Percentiles rank a stretch among this genome's conserved stretches.
phyloP scores from a whole-genome alignment of 2,797 vertebrate species.

The Sylvilagus floridanus region DNA sequence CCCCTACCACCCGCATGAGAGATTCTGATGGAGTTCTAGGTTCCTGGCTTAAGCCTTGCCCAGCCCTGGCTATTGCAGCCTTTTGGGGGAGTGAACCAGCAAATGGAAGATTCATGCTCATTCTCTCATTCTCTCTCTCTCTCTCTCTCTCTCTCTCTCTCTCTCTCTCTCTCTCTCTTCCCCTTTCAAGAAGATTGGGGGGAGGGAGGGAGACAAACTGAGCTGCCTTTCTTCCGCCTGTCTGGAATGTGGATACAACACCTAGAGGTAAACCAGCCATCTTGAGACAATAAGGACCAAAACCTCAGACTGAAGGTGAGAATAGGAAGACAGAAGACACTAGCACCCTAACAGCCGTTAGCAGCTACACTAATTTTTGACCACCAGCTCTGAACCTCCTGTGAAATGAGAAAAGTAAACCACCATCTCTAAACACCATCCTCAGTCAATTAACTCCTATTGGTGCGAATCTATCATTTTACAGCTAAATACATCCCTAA shows the following conservation, averaged over 20 bases:
- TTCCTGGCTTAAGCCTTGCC: too few relatives aligned
- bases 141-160: too few relatives aligned
- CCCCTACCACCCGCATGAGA: too few relatives aligned
- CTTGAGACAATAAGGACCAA: not conserved
- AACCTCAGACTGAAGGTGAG: not conserved
- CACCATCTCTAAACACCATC: not conserved
- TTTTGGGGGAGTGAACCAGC: too few relatives aligned
- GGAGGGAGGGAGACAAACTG: not conserved
- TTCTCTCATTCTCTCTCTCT: too few relatives aligned
- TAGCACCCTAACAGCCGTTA: not conserved
- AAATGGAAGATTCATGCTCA: too few relatives aligned
- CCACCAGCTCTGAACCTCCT: not conserved
- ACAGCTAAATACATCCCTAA: not conserved
- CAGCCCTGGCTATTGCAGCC: not conserved
- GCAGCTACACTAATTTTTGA: not conserved
- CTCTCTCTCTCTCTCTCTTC: too few relatives aligned
- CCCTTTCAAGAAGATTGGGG: too few relatives aligned
- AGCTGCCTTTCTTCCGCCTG: not conserved
- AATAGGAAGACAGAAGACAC: not conserved
- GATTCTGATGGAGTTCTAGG: too few relatives aligned
- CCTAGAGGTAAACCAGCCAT: not conserved
- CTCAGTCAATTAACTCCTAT: not conserved
- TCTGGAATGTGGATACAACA: not conserved
- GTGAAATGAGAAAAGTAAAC: slow-evolving; percentile 26
- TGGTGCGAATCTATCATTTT: not conserved